Conservation (phyloP, 2,113 vertebrate genomes). For the Phainopepla nitens region DNA sequence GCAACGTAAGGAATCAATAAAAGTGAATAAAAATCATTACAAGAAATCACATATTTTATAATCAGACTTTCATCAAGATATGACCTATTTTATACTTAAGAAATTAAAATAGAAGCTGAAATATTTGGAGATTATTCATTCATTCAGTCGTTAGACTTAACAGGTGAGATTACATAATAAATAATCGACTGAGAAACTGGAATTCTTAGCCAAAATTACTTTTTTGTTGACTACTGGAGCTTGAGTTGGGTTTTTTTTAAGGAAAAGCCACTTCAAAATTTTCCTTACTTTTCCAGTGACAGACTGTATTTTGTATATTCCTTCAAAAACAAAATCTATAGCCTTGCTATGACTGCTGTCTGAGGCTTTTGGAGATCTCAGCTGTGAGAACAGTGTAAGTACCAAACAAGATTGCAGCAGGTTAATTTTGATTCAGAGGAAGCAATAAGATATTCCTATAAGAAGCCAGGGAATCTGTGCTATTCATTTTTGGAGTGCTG, state of each 20-base stretch:
- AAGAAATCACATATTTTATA: background rate
- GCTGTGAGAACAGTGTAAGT: background rate
- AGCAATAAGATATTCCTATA: background rate
- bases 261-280: background rate
- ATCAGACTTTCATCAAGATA: background rate
- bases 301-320: background rate
- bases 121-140: background rate
- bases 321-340: background rate
- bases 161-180: background rate
- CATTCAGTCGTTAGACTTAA: background rate
- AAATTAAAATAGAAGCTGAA: constrained; percentile 33
- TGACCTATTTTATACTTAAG: background rate
- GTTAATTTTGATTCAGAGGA: background rate
- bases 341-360: background rate
- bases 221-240: background rate
- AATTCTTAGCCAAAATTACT: background rate
- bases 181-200: background rate
- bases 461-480: background rate
- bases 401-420: background rate
- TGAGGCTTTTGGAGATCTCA: background rate
- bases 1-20: background rate
- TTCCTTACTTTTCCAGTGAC: background rate
- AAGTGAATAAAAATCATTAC: background rate
- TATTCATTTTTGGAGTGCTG: background rate
- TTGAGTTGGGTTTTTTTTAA: background rate